Conservation (phyloP, 1,140 invertebrate species). For the Nylanderia fulva region DNA sequence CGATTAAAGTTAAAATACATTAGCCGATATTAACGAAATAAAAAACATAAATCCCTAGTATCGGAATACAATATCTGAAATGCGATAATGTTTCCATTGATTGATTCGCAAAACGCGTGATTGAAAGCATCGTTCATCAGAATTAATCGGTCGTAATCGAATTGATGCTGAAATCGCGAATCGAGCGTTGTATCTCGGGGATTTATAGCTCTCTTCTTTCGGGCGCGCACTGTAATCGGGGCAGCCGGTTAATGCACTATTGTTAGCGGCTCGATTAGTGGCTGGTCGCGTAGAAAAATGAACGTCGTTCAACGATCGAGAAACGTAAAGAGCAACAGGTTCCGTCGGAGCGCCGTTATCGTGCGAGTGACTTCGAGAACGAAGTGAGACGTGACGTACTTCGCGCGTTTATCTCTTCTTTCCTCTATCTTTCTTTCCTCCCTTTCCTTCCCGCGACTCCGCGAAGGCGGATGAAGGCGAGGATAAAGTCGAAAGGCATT, state of each 20-base stretch:
- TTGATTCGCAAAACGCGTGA: conserved; percentile 6
- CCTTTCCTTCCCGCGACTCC: conserved; percentile 39
- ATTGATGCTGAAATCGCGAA: conserved; percentile 14
- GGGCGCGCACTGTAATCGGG: conserved; percentile 14
- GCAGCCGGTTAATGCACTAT: conserved; percentile 19
- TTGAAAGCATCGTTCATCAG: neutral
- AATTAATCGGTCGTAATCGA: conserved; percentile 21
- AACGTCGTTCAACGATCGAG: conserved; percentile 64
- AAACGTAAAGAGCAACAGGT: conserved; percentile 73
- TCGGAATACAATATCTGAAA: neutral
- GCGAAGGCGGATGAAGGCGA: conserved; percentile 73
- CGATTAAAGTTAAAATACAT: neutral
- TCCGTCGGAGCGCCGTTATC: conserved; percentile 47
- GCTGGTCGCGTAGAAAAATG: conserved; percentile 61
- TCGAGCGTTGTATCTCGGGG: conserved; percentile 7
- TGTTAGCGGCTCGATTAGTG: conserved; percentile 25
- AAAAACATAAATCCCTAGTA: neutral
- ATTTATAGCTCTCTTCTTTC: conserved; percentile 28
- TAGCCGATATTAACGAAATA: neutral
- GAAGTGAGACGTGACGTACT: conserved; percentile 64
- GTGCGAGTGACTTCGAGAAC: conserved; percentile 61
- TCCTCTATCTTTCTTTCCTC: conserved; percentile 11
- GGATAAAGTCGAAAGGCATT: conserved; percentile 78
- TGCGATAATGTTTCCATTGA: neutral
- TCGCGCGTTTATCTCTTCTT: neutral